Evolutionary conservation across 2,797 vertebrate species (phyloP), one percentile per base, ranked within the genome.

Genomic region (Hypotaenidia philippensis): DNA sequence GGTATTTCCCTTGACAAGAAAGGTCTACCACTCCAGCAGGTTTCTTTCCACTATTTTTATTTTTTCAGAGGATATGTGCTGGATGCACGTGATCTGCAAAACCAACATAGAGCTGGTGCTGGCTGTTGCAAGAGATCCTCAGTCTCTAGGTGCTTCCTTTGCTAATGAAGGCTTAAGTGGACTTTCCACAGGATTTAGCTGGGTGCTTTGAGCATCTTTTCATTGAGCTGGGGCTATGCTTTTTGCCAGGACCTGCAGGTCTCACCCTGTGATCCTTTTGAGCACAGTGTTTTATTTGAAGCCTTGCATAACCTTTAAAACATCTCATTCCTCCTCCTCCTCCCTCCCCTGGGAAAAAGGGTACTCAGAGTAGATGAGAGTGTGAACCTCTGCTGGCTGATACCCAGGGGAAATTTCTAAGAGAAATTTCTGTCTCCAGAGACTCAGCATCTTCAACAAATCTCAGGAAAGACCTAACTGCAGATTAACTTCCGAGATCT

Each of bases 261-360:
- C 66, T 94, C 64, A 34, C 50, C 65, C 29, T 45, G 27, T 31
- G 78, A 13, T 90, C 27, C 31, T 91, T 95, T 72, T 72, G 84
- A 83, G 40, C 34, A 64, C 79, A 87, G 89, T 50, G 27, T 63
- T 95, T 76, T 87, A 76, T 86, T 40, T 75, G 81, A 84, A 89
- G 22, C 38, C 52, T 72, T 78, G 22, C 20, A 10, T 87, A 76
- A 86, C 40, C n/a, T 89, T 88, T 88, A 88, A 16, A 0, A 3
- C 45, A 16, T 29, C 41, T 89, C 31, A 13, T 78, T 91, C 66
- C 32, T 87, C 6, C 38, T 87, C 6, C 38, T 85, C 27, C 25
- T 83, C 66, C 68, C 25, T 84, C 13, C 19, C 1, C 11, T 10
- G 7, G 59, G 68, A 56, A 82, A 79, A 91, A 84, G 55, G 52